phyloP scores from a whole-genome alignment of 2,888 invertebrate genomes.

The Lacanobia oleracea region DNA sequence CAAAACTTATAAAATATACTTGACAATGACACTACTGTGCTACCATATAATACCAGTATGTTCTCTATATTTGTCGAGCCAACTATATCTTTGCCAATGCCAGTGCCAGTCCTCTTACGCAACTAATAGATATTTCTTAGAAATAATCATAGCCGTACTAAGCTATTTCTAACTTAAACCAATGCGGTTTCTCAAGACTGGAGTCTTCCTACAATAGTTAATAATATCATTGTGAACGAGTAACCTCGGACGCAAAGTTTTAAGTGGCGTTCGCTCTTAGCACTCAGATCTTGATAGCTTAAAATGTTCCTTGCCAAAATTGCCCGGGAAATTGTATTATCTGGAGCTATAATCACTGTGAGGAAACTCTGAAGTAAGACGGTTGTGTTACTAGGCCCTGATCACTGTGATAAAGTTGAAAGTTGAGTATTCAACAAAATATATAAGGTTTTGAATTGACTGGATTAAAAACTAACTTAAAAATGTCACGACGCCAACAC shows the following conservation, averaged over 20 bases:
- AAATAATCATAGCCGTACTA: slow-evolving; percentile 12
- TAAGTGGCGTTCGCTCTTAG: slow-evolving; percentile 52
- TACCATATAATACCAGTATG: too few relatives aligned
- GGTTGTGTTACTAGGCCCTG: background rate
- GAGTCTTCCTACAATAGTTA: slow-evolving; percentile 50
- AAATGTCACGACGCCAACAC: too few relatives aligned
- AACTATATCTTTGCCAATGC: too few relatives aligned
- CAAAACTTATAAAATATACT: too few relatives aligned
- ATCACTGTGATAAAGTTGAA: background rate
- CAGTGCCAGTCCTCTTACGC: background rate
- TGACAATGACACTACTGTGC: too few relatives aligned
- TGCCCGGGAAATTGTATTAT: slow-evolving; percentile 43
- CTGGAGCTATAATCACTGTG: slow-evolving; percentile 29
- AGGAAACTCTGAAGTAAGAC: slow-evolving; percentile 10
- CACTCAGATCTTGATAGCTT: slow-evolving; percentile 58
- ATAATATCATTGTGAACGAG: slow-evolving; percentile 52
- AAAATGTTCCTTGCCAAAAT: slow-evolving; percentile 48
- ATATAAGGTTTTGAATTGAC: too few relatives aligned
- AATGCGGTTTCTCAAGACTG: slow-evolving; percentile 40
- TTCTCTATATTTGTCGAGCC: too few relatives aligned
- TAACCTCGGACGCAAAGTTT: slow-evolving; percentile 51
- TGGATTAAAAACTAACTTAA: too few relatives aligned
- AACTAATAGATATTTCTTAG: background rate
- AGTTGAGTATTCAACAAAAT: too few relatives aligned
- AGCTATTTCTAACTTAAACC: slow-evolving; percentile 40